Evolutionary conservation across 2,797 vertebrate species (phyloP), one percentile per base, ranked within the genome.

Genomic region (Smutsia gigantea): DNA sequence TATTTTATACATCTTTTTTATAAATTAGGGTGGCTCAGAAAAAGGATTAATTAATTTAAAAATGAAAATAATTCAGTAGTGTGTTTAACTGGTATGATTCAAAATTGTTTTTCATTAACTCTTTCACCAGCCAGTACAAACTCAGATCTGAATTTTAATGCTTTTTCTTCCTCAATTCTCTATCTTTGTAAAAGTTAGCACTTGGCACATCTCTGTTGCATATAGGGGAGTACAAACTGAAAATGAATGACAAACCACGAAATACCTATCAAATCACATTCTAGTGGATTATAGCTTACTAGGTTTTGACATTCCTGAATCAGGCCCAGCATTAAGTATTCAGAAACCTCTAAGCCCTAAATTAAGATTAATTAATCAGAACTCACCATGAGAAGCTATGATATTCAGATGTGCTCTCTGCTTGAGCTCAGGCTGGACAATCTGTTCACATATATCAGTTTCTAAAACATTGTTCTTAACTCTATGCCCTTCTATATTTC

Each of bases 331-430:
- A 86, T 79, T 93, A 92, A 87, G 34, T 94, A 95, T 89, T 88
- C 83, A 96, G 95, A 88, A 31, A 84, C 11, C 14, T 66, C 12
- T 34, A 86, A 68, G 5, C 4, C 21, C 59, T 90, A 81, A 93
- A 93, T 94, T 96, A 93, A 94, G 86, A 94, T 96, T 93, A 94
- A 97, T 96, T 97, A 95, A 97, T 96, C 78, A 90, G 89, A 95
- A 83, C 55, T 84, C 86, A 51, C 63, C 63, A 83, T 78, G 46
- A 97, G 88, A 71, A 94, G 61, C 18, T n/a, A 31, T 90, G 82
- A 34, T 61, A 86, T 86, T 96, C 97, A 97, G 93, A 96, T 95
- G 93, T 61, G 49, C 3, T 75, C 94, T 93, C 93, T 94, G 92
- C 79, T 92, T 93, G 93, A 93, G 61, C 13, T 19, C 37, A 42